These are phyloP conservation scores for Falco biarmicus DNA, from an alignment of 2,797 vertebrate species.

Conservation along the genomic window DNA sequence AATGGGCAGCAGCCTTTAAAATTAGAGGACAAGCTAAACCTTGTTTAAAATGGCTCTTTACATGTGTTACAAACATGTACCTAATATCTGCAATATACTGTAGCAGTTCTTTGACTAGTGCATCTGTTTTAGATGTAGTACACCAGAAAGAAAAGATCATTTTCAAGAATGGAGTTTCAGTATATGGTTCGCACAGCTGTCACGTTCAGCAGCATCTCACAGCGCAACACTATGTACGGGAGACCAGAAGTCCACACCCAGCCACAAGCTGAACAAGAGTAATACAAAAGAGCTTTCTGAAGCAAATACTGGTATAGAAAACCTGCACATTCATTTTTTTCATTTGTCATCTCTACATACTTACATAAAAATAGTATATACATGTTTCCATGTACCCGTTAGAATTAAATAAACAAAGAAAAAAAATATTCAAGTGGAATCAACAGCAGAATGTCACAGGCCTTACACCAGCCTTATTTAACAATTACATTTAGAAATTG, in stretches of 20 bases:
- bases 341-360: accelerated
- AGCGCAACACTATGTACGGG: accelerated
- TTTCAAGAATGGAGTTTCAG: background rate
- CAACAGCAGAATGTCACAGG: background rate
- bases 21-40: background rate
- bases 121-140: background rate
- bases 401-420: background rate
- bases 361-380: background rate
- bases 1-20: background rate
- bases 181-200: background rate
- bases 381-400: background rate
- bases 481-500: conserved; percentile 14
- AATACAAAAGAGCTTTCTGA: background rate
- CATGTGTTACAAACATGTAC: background rate
- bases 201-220: background rate
- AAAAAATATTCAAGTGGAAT: background rate
- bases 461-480: conserved; percentile 1
- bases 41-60: background rate
- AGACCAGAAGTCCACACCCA: background rate
- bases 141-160: background rate
- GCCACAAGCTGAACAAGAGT: background rate
- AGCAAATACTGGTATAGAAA: background rate
- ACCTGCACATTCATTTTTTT: background rate
- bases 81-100: background rate
- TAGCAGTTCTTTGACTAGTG: background rate